These are phyloP conservation scores for Podargus strigoides DNA, from an alignment of 2,797 vertebrate species.

Conservation along the genomic window DNA sequence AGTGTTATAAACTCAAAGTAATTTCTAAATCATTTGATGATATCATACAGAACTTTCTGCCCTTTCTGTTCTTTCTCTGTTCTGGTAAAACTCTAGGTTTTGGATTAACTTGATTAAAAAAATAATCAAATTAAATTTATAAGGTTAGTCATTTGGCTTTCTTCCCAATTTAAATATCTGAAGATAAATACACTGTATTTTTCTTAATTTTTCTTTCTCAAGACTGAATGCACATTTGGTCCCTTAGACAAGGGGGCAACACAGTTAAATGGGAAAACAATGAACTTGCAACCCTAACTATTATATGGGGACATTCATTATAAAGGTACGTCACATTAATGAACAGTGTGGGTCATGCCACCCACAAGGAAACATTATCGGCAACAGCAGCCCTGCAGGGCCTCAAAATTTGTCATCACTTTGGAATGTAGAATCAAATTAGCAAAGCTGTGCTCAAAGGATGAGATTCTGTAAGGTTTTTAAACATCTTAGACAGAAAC, in stretches of 20 bases:
- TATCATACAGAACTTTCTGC: not conserved
- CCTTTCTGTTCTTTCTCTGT: not conserved
- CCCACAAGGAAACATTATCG: conserved; percentile 46
- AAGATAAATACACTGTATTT: not conserved
- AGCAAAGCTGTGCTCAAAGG: conserved; percentile 65
- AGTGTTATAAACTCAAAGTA: not conserved
- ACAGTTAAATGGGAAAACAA: not conserved
- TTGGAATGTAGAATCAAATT: conserved; percentile 65
- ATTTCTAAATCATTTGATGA: not conserved
- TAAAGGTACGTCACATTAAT: conserved; percentile 33
- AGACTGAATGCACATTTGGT: not conserved
- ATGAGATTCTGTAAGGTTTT: conserved; percentile 73
- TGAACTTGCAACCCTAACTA: not conserved
- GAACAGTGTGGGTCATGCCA: conserved; percentile 3
- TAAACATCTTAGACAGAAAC: conserved; percentile 76
- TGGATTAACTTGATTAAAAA: not conserved
- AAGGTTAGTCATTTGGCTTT: not conserved
- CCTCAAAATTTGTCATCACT: conserved; percentile 53
- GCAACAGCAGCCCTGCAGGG: conserved; percentile 36
- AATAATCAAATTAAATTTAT: not conserved
- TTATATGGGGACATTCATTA: conserved; percentile 20
- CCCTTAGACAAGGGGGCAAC: not conserved
- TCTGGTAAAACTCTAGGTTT: not conserved
- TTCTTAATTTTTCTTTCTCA: not conserved
- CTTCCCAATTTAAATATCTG: not conserved